Base-by-base conservation (phyloP, 2,113 vertebrate species). In the Miniopterus natalensis region DNA sequence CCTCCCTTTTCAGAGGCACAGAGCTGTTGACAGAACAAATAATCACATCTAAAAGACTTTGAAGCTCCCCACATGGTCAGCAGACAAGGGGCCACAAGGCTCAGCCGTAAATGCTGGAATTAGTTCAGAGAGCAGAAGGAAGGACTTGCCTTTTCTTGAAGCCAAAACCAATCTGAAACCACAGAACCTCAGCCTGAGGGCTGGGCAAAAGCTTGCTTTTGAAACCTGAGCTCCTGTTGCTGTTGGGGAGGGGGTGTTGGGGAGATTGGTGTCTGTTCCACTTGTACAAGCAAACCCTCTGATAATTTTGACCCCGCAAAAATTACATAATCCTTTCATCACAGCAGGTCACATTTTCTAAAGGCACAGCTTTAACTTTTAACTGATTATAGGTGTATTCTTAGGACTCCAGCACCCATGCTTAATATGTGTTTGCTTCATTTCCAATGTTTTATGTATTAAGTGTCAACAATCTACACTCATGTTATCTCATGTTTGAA, bases 21-120 rank as follows among this genome's bases (percentile, higher is more conserved):
- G 80, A 90, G 85, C 94, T 97, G 68, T 97, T 97, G 96, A 88
- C 84, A 96, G 88, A 98, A 97, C 81, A 96, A 97, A 96, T 81
- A 96, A 88, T 86, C 71, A 49, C 96, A 77, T 84, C 36, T 70
- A 84, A 92, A 96, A 97, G 95, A 94, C 83, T 85, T 96, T 95
- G 97, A 95, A 97, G 88, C 94, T 94, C 84, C 80, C 90, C 95
- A 97, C 96, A 94, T 97, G 96, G 96, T 95, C 90, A 95, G 95
- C 96, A 97, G 97, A 96, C 66, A 73, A 95, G 95, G 92, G 92
- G 80, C 95, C 94, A 95, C 90, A 77, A 61, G 66, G 81, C 90
- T 92, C 61, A 55, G 80, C 91, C 77, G 25, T 88, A 66, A 87
- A 85, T 40, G 66, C 90, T 97, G 96, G 92, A 96, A 96, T 94